Conservation (phyloP, 2,113 vertebrate genomes). For the Solenodon paradoxus region DNA sequence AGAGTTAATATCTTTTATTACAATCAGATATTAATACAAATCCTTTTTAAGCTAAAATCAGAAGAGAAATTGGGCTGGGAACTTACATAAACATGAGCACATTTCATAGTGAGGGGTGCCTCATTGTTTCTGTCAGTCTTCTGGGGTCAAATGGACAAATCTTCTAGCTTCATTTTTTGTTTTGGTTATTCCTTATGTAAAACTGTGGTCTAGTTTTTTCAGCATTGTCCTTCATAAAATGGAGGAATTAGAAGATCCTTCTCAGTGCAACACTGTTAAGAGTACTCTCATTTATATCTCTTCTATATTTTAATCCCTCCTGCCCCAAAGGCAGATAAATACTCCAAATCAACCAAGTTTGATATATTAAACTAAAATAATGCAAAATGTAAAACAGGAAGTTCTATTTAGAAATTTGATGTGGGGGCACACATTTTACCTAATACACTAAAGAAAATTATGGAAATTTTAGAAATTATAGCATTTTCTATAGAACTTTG, state of each 20-base stretch:
- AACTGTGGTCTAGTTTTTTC: background rate
- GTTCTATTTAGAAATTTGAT: background rate
- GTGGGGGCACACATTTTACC: too few species aligned
- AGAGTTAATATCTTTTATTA: background rate
- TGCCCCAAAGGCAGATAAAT: background rate
- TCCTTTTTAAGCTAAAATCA: background rate
- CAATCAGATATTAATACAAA: background rate
- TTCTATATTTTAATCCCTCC: background rate
- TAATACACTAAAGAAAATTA: too few species aligned
- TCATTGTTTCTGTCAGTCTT: background rate
- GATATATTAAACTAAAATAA: background rate
- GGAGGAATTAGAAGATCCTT: background rate
- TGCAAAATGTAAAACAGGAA: background rate
- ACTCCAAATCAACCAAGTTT: background rate
- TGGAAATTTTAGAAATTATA: background rate
- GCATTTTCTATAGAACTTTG: background rate
- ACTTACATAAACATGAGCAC: background rate
- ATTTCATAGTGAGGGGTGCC: background rate
- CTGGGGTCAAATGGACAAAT: background rate
- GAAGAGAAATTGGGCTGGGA: background rate
- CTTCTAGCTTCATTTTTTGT: background rate
- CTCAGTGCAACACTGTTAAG: background rate
- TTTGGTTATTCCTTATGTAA: background rate
- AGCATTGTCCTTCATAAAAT: background rate
- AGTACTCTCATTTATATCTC: background rate